Conservation (phyloP, 2,888 invertebrate genomes). For the Dynastes tityus region DNA sequence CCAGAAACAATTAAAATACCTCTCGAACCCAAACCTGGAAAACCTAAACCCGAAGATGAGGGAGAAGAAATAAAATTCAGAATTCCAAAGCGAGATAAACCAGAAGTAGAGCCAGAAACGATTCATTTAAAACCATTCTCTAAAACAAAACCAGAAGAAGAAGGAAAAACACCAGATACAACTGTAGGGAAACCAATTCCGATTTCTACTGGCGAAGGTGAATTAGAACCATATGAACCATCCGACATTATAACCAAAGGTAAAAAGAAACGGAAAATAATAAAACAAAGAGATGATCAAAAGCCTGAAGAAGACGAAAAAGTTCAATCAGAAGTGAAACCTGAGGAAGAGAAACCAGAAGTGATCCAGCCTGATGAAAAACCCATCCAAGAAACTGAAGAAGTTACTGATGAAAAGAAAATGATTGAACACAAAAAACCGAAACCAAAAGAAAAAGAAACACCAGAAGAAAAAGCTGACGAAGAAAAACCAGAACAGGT, state of each 20-base stretch:
- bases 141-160: conserved; percentile 61
- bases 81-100: conserved; percentile 60
- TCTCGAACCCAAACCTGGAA: conserved; percentile 67
- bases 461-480: conserved; percentile 54
- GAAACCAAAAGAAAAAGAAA: conserved; percentile 20
- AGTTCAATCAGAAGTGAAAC: conserved; percentile 54
- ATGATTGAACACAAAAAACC: conserved; percentile 50
- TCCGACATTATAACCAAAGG: neutral
- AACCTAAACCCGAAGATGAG: conserved; percentile 68
- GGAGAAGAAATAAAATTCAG: conserved; percentile 69
- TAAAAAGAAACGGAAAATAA: conserved; percentile 63
- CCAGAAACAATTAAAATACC: conserved; percentile 68
- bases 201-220: conserved; percentile 49
- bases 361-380: too few relatives aligned
- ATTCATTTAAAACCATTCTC: conserved; percentile 67
- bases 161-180: conserved; percentile 51
- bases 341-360: neutral
- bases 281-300: conserved; percentile 60
- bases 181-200: conserved; percentile 53
- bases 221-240: conserved; percentile 58
- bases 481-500: conserved; percentile 57
- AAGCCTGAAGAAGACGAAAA: conserved; percentile 55
- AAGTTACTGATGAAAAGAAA: conserved; percentile 8
- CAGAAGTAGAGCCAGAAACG: conserved; percentile 65
- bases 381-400: neutral